Evolutionary conservation across 2,113 vertebrate genomes (phyloP), one percentile per base, ranked within the genome.

Genomic region (Haliaeetus leucogaster): DNA sequence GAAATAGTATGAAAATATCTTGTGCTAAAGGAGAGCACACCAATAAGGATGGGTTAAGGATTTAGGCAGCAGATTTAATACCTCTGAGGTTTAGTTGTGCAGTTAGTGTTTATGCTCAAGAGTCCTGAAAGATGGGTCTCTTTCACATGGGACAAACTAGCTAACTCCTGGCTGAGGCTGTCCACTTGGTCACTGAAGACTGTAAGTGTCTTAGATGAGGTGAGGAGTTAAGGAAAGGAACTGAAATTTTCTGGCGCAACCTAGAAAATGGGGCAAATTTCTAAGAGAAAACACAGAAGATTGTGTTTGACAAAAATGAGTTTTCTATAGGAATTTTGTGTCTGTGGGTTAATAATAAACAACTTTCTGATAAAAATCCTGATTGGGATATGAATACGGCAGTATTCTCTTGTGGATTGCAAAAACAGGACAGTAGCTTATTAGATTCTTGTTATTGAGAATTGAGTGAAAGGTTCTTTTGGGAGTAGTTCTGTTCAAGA

Each of bases 381-480:
- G 5, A 52, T 10, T 72, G 66, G 43, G 29, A 36, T 91, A 47
- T 66, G 34, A 45, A 10, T 72, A 21, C 34, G 32, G 27, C 23
- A 61, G 22, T 59, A 40, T 96, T 86, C 48, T 91, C 78, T 47
- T 82, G 27, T 32, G 82, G 26, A 5, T 25, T 90, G 42, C 62
- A 90, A 58, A 83, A 96, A 14, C 36, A 45, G 87, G 81, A 53
- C 36, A 80, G 70, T 56, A 65, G 85, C 85, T 93, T 93, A 94
- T 94, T 95, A 71, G 70, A 84, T 80, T 93, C 47, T 50, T 92
- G 53, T 62, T 92, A 86, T 38, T 96, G 76, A 84, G 73, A 86
- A 47, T n/a, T 74, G 68, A 74, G 52, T 77, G 53, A 59, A 80
- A 89, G 34, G 21, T 86, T 93, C 82, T 96, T 78, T 40, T 18